Evolutionary conservation across 2,113 vertebrate species (phyloP), one percentile per base, ranked within the genome.

Genomic region (Dendrocopos noguchii): DNA sequence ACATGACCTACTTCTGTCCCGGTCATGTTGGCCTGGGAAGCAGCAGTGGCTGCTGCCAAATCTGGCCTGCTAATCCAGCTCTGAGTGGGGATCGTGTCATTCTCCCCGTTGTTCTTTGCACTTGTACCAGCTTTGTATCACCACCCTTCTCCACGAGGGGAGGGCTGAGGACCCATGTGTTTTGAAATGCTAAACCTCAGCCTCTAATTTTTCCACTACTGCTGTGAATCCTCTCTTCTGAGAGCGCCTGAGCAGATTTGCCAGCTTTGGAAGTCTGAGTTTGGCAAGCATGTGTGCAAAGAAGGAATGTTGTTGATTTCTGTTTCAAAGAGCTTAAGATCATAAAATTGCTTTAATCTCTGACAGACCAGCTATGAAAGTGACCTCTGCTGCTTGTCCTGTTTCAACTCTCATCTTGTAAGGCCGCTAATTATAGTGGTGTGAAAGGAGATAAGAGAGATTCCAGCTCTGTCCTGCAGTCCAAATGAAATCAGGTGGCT

Each of bases 271-370:
- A 78, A 74, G 61, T 80, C 74, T n/a, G 60, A 56, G 72, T 73
- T 84, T 77, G 81, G 75, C 64, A 66, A 63, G 74, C 10, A 1
- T 59, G 24, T 83, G 24, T 53, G 68, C 64, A 56, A 14, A 89
- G 95, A n/a, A 79, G 3, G 65, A 76, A 74, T 46, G 73, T 50
- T 90, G 82, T 87, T 94, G 84, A 77, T 95, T 91, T 90, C 66
- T 92, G 16, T 80, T 91, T 94, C 79, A 53, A 57, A 93, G 89
- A 75, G 89, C 68, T 92, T 87, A 65, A 77, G 80, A 80, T 80
- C 8, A 9, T 93, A 73, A 92, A 91, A 77, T 90, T 57, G 14
- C 73, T 91, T 90, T 74, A 93, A 82, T 93, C 65, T 90, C 88
- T 20, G 34, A 5, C 72, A 91, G 93, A 34, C 31, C 76, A 67